Conservation (phyloP, 1,140 invertebrate species). For the Drosophila pseudoobscura region DNA sequence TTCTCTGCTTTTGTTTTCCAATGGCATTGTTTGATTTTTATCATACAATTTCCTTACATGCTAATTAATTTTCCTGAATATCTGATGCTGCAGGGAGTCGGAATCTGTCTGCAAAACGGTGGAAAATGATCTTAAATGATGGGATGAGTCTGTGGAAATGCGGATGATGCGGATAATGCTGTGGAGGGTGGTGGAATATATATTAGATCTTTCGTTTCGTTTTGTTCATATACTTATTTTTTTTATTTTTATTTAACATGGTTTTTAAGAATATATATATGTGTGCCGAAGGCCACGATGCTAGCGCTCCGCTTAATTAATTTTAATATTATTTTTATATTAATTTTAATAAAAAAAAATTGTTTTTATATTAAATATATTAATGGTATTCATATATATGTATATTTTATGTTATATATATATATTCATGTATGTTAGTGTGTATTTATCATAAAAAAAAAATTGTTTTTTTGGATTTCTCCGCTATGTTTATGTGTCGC, state of each 20-base stretch:
- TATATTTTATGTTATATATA: background rate
- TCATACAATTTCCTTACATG: constrained; percentile 71
- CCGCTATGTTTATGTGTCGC: background rate
- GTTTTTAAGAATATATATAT: constrained; percentile 1
- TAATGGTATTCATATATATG: constrained; percentile 16
- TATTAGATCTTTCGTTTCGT: background rate
- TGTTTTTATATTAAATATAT: constrained; percentile 59
- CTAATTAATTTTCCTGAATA: constrained; percentile 67
- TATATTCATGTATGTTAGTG: too few species aligned
- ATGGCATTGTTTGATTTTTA: constrained; percentile 65
- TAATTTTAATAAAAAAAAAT: too few species aligned
- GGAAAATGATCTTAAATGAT: constrained; percentile 22
- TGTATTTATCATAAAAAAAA: too few species aligned
- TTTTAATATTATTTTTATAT: too few species aligned
- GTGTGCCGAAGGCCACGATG: too few species aligned
- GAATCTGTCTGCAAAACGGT: constrained; percentile 11
- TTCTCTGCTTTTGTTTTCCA: constrained; percentile 13
- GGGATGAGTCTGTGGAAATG: constrained; percentile 13
- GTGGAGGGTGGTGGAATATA: constrained; percentile 19
- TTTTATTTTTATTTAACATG: constrained; percentile 52
- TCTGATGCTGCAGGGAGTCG: constrained; percentile 13
- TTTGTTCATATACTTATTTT: constrained; percentile 9
- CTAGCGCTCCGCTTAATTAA: too few species aligned
- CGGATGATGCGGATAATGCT: constrained; percentile 33
- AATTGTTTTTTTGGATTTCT: too few species aligned